A percentile compares a stretch with the other conserved stretches of the same genome.
phyloP scores from a whole-genome alignment of 2,888 invertebrate species.

The Tetramorium bicarinatum region DNA sequence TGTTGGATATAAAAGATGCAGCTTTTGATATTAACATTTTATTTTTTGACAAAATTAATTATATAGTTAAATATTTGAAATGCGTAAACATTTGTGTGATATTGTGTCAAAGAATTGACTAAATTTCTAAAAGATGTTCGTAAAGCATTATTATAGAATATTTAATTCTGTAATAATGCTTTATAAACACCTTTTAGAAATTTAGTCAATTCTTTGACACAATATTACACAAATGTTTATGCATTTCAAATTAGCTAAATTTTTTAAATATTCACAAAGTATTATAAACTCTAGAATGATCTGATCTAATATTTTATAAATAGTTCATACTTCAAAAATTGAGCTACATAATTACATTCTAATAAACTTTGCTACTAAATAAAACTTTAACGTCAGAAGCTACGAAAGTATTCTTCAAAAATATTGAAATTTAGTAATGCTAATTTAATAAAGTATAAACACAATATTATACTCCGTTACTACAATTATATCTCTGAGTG shows the following conservation, averaged over 20 bases:
- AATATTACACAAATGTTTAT: too few species aligned
- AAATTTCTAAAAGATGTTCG: neutral
- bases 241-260: neutral
- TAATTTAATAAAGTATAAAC: neutral
- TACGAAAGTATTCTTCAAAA: neutral
- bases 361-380: neutral
- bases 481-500: neutral
- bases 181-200: too few species aligned
- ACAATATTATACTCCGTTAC: neutral
- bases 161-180: too few species aligned
- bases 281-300: neutral
- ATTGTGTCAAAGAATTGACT: neutral
- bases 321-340: neutral
- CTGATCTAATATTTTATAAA: neutral
- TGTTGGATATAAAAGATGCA: neutral
- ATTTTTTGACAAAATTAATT: neutral
- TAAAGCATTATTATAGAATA: neutral
- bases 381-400: neutral
- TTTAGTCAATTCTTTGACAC: too few species aligned
- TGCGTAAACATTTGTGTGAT: neutral
- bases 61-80: neutral
- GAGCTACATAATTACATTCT: neutral
- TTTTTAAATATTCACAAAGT: neutral
- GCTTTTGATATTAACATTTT: neutral
- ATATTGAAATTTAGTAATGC: neutral